Base-by-base conservation (phyloP, 2,888 invertebrate species). In the Callyntrura guangdongensis region DNA sequence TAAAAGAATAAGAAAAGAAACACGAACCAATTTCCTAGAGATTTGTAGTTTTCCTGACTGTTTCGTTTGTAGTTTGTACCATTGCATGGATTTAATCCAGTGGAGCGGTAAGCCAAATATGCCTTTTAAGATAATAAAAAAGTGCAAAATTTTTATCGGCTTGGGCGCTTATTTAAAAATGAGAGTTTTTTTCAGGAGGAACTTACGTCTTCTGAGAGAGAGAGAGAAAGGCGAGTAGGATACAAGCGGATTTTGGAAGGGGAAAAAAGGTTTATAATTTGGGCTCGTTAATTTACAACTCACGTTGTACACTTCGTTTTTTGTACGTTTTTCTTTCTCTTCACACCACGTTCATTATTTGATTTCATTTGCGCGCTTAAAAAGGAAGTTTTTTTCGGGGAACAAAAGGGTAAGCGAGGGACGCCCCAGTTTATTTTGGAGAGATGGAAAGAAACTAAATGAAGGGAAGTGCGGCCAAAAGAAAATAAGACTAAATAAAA, bases 301-400 rank as follows among this genome's bases (percentile, higher is more conserved):
- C 89, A 89, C 89, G 89, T 89, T 89, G 59, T 69, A 77, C 47
- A 25, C 47, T n/a, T n/a, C n/a, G n/a, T n/a, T n/a, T n/a, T 89
- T 64, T 61, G 74, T 22, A n/a, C 45, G 69, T 77, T 84, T 84
- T 72, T 20, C 49, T 53, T 27, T 20, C 17, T 25, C 27, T 69
- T 74, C 77, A 74, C 74, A n/a, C n/a, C n/a, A 64, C 84, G 89
- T 85, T 89, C 85, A 83, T 85, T 85, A 89, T 85, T 89, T 89
- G 85, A 89, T 85, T 89, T 85, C 56, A 61, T 61, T 47, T 27
- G 25, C 25, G n/a, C n/a, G n/a, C n/a, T n/a, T n/a, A n/a, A n/a
- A 81, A 36, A 14, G 81, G 81, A 81, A 59, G 61, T 61, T 56
- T 81, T 81, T n/a, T n/a, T n/a, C n/a, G 11, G n/a, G 27, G 22